phyloP scores from a whole-genome alignment of 2,113 vertebrate species.

The Oryzias melastigma region DNA sequence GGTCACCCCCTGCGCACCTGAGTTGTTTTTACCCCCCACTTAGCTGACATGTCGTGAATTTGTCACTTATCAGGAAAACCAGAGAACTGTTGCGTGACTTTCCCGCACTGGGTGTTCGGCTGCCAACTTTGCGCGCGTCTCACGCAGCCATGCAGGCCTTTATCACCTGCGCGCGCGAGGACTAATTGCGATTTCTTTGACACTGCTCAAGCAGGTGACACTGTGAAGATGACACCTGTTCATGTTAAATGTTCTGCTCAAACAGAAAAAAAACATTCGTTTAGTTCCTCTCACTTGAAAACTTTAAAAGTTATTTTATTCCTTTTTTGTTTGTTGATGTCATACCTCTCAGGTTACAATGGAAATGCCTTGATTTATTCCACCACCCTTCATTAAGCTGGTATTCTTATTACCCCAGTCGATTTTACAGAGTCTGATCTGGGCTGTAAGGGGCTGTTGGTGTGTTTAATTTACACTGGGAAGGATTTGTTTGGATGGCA shows the following conservation, averaged over 20 bases:
- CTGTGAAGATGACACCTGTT: not conserved
- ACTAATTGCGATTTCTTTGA: constrained; percentile 44
- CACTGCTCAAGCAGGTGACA: constrained; percentile 4
- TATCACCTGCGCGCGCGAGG: constrained; percentile 40
- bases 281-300: not conserved
- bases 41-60: constrained; percentile 55
- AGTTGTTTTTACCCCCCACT: constrained; percentile 68
- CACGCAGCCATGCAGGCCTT: constrained; percentile 35
- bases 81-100: constrained; percentile 59
- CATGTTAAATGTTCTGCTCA: constrained; percentile 6
- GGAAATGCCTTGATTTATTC: constrained; percentile 59
- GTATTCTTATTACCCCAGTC: constrained; percentile 53
- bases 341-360: constrained; percentile 27
- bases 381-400: constrained; percentile 63
- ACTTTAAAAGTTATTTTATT: constrained; percentile 2
- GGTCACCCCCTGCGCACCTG: constrained; percentile 61
- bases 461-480: constrained; percentile 71
- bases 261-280: constrained; percentile 5
- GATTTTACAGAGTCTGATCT: constrained; percentile 60
- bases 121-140: constrained; percentile 57
- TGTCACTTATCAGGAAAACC: constrained; percentile 56
- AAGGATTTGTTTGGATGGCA: constrained; percentile 70
- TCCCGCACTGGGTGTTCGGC: constrained; percentile 45
- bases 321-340: constrained; percentile 17
- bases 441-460: constrained; percentile 42